Evolutionary conservation across 2,888 invertebrate species (phyloP).

Genomic region (Trichacis sp.): DNA sequence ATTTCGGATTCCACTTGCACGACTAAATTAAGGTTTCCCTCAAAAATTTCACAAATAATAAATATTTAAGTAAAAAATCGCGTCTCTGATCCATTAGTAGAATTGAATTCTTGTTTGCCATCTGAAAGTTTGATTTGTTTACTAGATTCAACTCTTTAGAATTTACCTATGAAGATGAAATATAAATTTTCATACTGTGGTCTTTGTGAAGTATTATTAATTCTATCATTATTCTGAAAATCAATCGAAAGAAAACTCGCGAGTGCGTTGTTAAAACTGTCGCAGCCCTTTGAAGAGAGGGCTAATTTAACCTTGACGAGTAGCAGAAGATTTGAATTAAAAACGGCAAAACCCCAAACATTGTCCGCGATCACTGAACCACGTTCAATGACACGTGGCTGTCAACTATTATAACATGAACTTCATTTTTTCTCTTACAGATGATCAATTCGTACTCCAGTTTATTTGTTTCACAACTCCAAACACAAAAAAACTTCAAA

Average conservation of each 20-base stretch:
- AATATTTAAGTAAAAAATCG: too few species aligned
- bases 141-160: too few species aligned
- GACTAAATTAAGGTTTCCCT: too few species aligned
- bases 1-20: too few species aligned
- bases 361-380: constrained; percentile 61
- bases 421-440: constrained; percentile 28
- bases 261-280: constrained; percentile 22
- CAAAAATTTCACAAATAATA: too few species aligned
- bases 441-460: constrained; percentile 7
- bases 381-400: constrained; percentile 55
- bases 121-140: too few species aligned
- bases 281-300: constrained; percentile 30
- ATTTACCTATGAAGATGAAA: too few species aligned
- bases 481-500: not conserved
- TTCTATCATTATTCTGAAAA: too few species aligned
- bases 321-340: constrained; percentile 60
- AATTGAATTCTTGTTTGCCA: too few species aligned
- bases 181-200: too few species aligned
- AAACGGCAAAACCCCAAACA: constrained; percentile 60
- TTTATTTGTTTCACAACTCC: not conserved
- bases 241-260: constrained; percentile 38
- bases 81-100: too few species aligned
- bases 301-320: constrained; percentile 46
- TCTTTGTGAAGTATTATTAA: too few species aligned
- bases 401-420: constrained; percentile 32